phyloP scores from a whole-genome alignment of 2,113 vertebrate genomes.

The Pyrgilauda ruficollis region DNA sequence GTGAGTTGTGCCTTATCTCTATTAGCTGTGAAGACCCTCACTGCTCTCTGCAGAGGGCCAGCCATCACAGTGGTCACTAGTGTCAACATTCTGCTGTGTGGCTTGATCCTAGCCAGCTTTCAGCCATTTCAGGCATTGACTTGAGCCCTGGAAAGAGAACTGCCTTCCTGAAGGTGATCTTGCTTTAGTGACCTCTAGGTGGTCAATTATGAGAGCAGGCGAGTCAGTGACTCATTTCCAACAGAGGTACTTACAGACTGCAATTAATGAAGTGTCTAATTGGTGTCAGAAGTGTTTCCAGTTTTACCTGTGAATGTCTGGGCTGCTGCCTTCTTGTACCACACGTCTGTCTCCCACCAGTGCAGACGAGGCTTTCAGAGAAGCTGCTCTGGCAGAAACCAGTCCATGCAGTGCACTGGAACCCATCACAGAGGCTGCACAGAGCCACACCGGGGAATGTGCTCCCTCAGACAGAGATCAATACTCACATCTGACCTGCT shows the following conservation, averaged over 20 bases:
- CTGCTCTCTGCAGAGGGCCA: neutral
- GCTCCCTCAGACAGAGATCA: neutral
- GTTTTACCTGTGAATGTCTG: neutral
- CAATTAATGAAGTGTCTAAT: neutral
- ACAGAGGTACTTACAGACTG: neutral
- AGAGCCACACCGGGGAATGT: rapidly evolving
- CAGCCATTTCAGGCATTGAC: neutral
- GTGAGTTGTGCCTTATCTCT: neutral
- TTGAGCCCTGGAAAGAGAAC: neutral
- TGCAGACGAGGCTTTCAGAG: neutral
- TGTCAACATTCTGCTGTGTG: neutral
- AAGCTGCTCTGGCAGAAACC: neutral
- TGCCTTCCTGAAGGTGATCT: neutral
- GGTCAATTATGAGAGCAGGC: neutral
- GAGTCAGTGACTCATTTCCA: neutral
- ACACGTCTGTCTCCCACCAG: rapidly evolving
- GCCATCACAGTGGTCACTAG: neutral
- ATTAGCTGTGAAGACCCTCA: neutral
- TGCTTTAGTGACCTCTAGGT: neutral
- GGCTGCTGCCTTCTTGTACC: neutral
- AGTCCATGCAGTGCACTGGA: neutral
- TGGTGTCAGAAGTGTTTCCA: neutral
- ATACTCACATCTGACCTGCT: neutral
- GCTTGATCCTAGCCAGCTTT: neutral
- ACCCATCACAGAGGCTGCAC: rapidly evolving